Evolutionary conservation across 2,113 vertebrate genomes (phyloP), one percentile per base, ranked within the genome.

Genomic region (Orcinus orca): DNA sequence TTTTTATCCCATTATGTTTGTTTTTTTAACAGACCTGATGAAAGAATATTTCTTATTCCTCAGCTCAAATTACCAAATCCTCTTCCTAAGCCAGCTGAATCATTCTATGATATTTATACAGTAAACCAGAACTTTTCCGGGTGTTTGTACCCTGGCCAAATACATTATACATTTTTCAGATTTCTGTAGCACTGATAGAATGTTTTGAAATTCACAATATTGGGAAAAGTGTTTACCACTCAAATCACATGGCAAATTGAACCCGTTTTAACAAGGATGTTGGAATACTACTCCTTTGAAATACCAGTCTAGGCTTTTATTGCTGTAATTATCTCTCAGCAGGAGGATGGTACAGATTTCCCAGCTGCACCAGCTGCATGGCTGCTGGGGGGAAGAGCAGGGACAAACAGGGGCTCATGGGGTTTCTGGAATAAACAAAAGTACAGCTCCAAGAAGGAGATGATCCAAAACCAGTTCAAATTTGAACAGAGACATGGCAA

Each of bases 311-410:
- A 38, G 21, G 86, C 60, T 97, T 83, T 95, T 93, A 96, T 97
- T 96, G 93, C 87, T 97, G 17, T 96, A 96, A 98, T 98, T 97
- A 97, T 81, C 65, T 74, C 74, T 92, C 97, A 90, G 83, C 70
- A 47, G 92, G 95, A 87, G 70, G 65, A 26, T 12, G 60, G 90
- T 70, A 85, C 47, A 62, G 63, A 97, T 93, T 93, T 88, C 94
- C 95, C 97, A 97, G 96, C 97, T 97, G 95, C 15, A 93, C 74
- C 97, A 97, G 97, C 97, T 97, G 95, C 87, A 86, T 63, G 76
- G 73, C 83, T 92, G 60, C 71, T 93, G 96, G 60, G 90, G 88
- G 29, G 58, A 90, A 92, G 33, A 89, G 29, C 41, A 92, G 84
- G 87, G 76, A 93, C 79, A 97, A 84, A 84, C 41, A 89, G 26